phyloP scores from a whole-genome alignment of 2,113 vertebrate species.

The Pardalotus punctatus region DNA sequence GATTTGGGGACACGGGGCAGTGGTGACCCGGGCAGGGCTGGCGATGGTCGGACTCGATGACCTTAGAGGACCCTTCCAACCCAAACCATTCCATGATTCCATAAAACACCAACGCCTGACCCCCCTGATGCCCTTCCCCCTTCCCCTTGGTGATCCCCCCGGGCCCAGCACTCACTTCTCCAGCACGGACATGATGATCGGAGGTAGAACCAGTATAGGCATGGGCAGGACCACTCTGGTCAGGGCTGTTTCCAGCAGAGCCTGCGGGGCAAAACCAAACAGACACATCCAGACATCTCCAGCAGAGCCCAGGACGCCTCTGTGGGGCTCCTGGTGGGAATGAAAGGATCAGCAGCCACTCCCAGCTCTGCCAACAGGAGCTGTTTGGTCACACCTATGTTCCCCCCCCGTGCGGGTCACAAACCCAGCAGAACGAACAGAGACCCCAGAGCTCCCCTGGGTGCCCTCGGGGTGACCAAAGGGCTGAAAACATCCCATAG shows the following conservation, averaged over 20 bases:
- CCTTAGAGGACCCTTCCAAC: background rate
- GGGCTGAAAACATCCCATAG: accelerated
- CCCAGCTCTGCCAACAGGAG: background rate
- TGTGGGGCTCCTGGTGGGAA: no score
- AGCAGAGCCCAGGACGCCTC: no score
- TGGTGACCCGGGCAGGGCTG: background rate
- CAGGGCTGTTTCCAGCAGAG: slow-evolving; percentile 89
- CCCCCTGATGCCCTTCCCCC: background rate
- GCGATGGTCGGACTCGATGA: accelerated
- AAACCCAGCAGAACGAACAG: background rate
- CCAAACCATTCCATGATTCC: background rate
- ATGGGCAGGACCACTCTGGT: slow-evolving; percentile 91
- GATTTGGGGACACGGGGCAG: background rate
- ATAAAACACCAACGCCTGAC: background rate
- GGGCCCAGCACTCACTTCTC: slow-evolving; percentile 83
- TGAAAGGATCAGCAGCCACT: background rate
- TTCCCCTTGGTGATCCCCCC: background rate
- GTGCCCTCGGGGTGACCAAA: background rate
- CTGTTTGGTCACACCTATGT: background rate
- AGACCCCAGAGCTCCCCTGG: background rate
- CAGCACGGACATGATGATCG: slow-evolving; percentile 88
- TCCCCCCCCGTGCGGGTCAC: background rate
- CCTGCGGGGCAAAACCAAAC: slow-evolving; percentile 70
- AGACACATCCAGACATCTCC: background rate
- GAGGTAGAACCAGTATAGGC: slow-evolving; percentile 92